These are phyloP conservation scores for Cremastinae sp. DNA, from an alignment of 2,888 invertebrate species.

Conservation along the genomic window DNA sequence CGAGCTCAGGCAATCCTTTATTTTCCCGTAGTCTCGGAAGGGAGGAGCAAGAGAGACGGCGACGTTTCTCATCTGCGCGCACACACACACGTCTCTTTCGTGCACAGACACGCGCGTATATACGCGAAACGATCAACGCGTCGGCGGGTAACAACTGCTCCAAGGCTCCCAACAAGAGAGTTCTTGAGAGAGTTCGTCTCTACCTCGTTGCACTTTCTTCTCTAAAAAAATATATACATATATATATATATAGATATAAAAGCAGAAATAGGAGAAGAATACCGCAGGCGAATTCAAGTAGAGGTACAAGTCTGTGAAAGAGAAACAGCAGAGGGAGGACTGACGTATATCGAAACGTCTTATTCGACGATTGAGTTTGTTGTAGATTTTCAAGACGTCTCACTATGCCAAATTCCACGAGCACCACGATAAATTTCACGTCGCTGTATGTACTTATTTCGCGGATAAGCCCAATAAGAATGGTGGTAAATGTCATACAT, in stretches of 20 bases:
- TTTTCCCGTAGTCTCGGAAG: not conserved
- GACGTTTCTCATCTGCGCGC: slow-evolving; percentile 18
- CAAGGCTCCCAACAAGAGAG: slow-evolving; percentile 15
- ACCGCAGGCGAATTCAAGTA: slow-evolving; percentile 37
- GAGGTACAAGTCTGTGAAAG: slow-evolving; percentile 12
- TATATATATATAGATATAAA: not conserved
- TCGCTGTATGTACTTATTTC: slow-evolving; percentile 48
- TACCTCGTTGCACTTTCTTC: slow-evolving; percentile 9
- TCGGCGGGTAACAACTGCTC: slow-evolving; percentile 35
- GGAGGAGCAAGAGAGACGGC: no score
- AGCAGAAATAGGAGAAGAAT: not conserved
- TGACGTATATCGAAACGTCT: slow-evolving; percentile 36
- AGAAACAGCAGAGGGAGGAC: slow-evolving; percentile 13
- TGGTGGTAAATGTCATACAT: slow-evolving; percentile 25
- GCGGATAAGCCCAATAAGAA: slow-evolving; percentile 34
- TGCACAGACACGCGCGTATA: slow-evolving; percentile 1
- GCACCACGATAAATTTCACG: slow-evolving; percentile 22
- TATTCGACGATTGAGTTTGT: slow-evolving; percentile 60
- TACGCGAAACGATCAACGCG: slow-evolving; percentile 2
- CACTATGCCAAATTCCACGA: slow-evolving; percentile 43
- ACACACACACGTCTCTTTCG: not conserved
- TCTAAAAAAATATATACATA: not conserved
- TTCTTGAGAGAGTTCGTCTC: slow-evolving; percentile 19
- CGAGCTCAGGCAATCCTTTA: slow-evolving; percentile 1
- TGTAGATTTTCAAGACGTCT: slow-evolving; percentile 32